Conservation (phyloP, 2,888 invertebrate genomes). For the Bembecia ichneumoniformis region DNA sequence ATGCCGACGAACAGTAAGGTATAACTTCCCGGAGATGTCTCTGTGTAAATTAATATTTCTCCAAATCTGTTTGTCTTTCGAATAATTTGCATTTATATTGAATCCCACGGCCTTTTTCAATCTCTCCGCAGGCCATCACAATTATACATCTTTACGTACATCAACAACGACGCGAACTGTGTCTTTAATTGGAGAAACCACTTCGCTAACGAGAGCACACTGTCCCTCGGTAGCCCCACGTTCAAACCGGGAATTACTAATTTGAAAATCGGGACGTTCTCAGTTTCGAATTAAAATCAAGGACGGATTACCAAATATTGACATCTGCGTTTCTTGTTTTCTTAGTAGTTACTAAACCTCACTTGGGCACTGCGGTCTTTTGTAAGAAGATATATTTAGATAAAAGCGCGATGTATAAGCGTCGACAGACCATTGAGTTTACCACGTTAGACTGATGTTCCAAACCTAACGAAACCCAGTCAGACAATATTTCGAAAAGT, state of each 20-base stretch:
- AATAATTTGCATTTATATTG: constrained; percentile 33
- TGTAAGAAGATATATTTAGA: too few species aligned
- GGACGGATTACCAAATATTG: not conserved
- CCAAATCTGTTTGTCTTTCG: constrained; percentile 27
- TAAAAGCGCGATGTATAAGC: too few species aligned
- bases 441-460: too few species aligned
- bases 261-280: not conserved
- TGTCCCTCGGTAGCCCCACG: not conserved
- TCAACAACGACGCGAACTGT: not conserved
- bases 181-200: not conserved
- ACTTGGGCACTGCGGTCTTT: too few species aligned
- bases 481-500: too few species aligned
- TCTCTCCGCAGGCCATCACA: not conserved
- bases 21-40: constrained; percentile 7
- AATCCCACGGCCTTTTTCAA: constrained; percentile 14
- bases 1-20: constrained; percentile 1
- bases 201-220: not conserved
- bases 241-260: not conserved
- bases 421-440: too few species aligned
- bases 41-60: constrained; percentile 24
- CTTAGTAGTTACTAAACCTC: not conserved
- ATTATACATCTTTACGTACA: not conserved
- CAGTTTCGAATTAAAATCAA: not conserved
- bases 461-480: too few species aligned
- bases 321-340: not conserved